These are phyloP conservation scores for Ophion ventricosus DNA, from an alignment of 2,888 invertebrate species.

Conservation along the genomic window DNA sequence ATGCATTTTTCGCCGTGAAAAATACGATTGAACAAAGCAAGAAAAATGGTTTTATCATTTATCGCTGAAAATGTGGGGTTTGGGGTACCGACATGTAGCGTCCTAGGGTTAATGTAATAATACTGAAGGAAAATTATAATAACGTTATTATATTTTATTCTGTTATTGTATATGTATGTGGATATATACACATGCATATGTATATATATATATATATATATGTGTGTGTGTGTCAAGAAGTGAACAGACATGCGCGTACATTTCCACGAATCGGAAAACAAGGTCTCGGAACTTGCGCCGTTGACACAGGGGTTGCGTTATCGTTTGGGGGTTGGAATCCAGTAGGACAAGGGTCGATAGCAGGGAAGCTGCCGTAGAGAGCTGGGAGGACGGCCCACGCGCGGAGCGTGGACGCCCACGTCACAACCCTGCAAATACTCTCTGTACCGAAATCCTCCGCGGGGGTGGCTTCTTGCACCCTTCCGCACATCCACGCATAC, in stretches of 20 bases:
- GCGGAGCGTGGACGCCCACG: conserved; percentile 31
- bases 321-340: neutral
- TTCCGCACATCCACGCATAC: conserved; percentile 9
- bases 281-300: conserved; percentile 48
- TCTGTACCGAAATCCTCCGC: neutral
- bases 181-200: too few species aligned
- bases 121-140: too few species aligned
- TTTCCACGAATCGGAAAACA: conserved; percentile 54
- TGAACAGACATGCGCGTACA: neutral
- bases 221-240: neutral
- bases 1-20: too few species aligned
- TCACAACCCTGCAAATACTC: conserved; percentile 19
- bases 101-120: too few species aligned
- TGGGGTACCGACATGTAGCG: too few species aligned
- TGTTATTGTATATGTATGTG: too few species aligned
- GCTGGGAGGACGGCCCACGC: conserved; percentile 44
- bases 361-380: conserved; percentile 23
- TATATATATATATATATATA: neutral
- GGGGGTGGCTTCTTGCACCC: conserved; percentile 44
- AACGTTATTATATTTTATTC: too few species aligned
- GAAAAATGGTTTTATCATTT: too few species aligned
- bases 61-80: too few species aligned
- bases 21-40: too few species aligned
- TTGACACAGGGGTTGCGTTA: neutral
- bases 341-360: conserved; percentile 26